phyloP scores from a whole-genome alignment of 2,113 vertebrate genomes.

The Urocynchramus pylzowi region DNA sequence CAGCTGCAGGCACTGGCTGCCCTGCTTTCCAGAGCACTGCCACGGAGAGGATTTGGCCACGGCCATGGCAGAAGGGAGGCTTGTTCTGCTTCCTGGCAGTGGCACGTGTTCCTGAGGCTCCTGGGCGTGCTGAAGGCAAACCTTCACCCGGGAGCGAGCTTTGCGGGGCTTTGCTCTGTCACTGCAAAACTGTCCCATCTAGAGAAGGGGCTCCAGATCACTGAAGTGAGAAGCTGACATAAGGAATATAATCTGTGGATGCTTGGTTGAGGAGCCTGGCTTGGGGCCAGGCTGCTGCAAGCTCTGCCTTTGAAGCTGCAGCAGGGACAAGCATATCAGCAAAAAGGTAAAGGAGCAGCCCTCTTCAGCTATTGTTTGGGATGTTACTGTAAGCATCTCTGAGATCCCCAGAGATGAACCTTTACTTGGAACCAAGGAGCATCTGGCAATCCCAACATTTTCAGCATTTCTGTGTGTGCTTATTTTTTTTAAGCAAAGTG shows the following conservation, averaged over 20 bases:
- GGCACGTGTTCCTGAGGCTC: background rate
- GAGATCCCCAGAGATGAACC: background rate
- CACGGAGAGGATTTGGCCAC: background rate
- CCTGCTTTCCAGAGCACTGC: background rate
- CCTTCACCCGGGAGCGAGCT: background rate
- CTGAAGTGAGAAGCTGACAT: background rate
- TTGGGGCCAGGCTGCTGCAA: background rate
- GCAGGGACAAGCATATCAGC: background rate
- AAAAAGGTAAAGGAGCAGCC: background rate
- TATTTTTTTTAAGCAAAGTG: background rate
- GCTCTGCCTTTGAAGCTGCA: background rate
- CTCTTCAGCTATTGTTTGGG: background rate
- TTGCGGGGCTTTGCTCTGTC: background rate
- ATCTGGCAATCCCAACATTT: background rate
- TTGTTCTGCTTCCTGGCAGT: background rate
- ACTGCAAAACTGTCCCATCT: background rate
- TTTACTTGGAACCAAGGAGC: background rate
- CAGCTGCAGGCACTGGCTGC: background rate
- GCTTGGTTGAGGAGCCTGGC: background rate
- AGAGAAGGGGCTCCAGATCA: background rate
- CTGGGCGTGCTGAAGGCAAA: accelerated
- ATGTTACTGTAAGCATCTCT: background rate
- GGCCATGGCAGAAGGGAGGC: background rate
- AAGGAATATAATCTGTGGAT: background rate
- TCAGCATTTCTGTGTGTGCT: background rate